Conservation (phyloP, 2,797 vertebrate species). For the Nannoperca obscura region DNA sequence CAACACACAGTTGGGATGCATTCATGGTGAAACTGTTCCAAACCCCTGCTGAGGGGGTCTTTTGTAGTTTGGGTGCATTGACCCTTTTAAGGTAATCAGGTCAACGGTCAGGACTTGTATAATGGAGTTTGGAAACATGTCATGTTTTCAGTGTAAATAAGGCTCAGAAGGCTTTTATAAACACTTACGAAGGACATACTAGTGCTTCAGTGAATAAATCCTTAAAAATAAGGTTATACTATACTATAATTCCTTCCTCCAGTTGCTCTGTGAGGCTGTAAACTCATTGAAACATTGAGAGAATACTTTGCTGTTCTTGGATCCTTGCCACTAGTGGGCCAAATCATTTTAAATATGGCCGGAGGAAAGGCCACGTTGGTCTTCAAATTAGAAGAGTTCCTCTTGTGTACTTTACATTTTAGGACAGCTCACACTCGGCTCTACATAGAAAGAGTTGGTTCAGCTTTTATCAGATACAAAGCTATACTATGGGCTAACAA, state of each 20-base stretch:
- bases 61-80: neutral
- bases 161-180: neutral
- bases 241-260: neutral
- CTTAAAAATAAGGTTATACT: too few relatives aligned
- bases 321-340: neutral
- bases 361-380: neutral
- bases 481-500: neutral
- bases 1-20: too few relatives aligned
- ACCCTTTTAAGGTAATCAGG: neutral
- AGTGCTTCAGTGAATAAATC: neutral
- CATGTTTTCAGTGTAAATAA: neutral
- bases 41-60: neutral
- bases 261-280: neutral
- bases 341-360: neutral
- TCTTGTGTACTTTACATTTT: neutral
- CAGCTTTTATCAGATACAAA: neutral
- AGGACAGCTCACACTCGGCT: neutral
- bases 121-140: neutral
- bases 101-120: neutral
- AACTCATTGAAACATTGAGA: neutral
- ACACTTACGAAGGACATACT: too few relatives aligned
- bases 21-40: too few relatives aligned
- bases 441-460: neutral
- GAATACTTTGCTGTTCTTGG: neutral
- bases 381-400: neutral